phyloP scores from a whole-genome alignment of 2,797 vertebrate genomes.

The Rhabdophis nuchalis region DNA sequence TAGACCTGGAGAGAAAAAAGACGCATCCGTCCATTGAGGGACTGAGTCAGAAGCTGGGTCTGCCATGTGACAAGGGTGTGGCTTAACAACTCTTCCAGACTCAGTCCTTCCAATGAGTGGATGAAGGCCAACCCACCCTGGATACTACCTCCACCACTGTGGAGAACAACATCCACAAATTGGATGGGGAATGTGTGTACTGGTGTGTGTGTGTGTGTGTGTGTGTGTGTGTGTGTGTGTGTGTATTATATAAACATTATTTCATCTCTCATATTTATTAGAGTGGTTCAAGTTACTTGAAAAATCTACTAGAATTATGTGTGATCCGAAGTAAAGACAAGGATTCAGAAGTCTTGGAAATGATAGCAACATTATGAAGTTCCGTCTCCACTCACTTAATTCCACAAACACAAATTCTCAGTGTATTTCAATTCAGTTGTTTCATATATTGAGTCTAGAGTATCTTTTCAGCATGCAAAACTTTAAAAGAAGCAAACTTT shows the following conservation, averaged over 20 bases:
- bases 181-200: neutral
- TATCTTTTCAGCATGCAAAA: conserved; percentile 12
- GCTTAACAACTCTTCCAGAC: too few species aligned
- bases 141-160: too few species aligned
- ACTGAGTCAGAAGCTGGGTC: too few species aligned
- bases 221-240: too few species aligned
- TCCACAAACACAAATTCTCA: conserved; percentile 4
- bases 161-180: too few species aligned
- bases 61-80: too few species aligned
- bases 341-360: neutral
- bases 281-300: neutral
- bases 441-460: neutral
- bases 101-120: too few species aligned
- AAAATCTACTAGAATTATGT: neutral
- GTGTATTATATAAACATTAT: neutral
- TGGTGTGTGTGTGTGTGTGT: too few species aligned
- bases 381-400: neutral
- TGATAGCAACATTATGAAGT: neutral
- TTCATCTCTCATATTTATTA: neutral
- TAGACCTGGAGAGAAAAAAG: too few species aligned
- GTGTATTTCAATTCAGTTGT: conserved; percentile 16
- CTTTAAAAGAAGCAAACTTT: neutral
- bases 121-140: too few species aligned
- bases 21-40: too few species aligned
- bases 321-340: neutral